These are phyloP conservation scores for Perccottus glenii DNA, from an alignment of 2,113 vertebrate species.

Conservation along the genomic window DNA sequence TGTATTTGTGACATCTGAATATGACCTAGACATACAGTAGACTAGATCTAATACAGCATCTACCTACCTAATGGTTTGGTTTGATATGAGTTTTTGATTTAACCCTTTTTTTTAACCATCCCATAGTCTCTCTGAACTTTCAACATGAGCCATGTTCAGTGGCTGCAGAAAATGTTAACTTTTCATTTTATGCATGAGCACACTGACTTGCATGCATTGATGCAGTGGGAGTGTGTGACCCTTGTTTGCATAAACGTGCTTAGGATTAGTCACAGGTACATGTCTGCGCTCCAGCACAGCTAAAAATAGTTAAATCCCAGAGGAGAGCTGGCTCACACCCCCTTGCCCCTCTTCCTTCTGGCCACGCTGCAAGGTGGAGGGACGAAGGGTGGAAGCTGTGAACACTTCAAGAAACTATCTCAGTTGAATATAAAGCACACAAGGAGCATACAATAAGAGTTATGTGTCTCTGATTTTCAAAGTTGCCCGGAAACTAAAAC, in stretches of 20 bases:
- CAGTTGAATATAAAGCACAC: not conserved
- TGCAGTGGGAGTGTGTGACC: constrained; percentile 17
- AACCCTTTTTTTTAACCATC: not conserved
- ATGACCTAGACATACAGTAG: too few relatives aligned
- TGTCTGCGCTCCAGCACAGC: constrained; percentile 56
- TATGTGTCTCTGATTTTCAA: not conserved
- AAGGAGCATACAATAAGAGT: not conserved
- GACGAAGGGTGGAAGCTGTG: constrained; percentile 9
- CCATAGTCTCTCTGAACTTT: too few relatives aligned
- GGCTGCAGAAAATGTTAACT: not conserved
- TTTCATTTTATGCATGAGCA: constrained; percentile 35
- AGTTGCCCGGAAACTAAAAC: constrained; percentile 1
- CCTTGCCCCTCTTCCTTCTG: constrained; percentile 31
- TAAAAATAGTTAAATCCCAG: constrained; percentile 67
- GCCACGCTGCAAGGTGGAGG: constrained; percentile 43
- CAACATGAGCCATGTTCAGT: not conserved
- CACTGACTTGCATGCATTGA: constrained; percentile 9
- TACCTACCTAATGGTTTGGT: too few relatives aligned
- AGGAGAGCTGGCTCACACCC: constrained; percentile 38
- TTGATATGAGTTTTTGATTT: not conserved
- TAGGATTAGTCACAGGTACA: constrained; percentile 69
- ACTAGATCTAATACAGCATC: too few relatives aligned
- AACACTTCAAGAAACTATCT: constrained; percentile 16
- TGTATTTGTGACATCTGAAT: too few relatives aligned
- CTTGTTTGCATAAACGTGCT: constrained; percentile 37